Evolutionary conservation across 1,140 invertebrate species (phyloP), one percentile per base, ranked within the genome.

Genomic region (Lepidotrigona ventralis): DNA sequence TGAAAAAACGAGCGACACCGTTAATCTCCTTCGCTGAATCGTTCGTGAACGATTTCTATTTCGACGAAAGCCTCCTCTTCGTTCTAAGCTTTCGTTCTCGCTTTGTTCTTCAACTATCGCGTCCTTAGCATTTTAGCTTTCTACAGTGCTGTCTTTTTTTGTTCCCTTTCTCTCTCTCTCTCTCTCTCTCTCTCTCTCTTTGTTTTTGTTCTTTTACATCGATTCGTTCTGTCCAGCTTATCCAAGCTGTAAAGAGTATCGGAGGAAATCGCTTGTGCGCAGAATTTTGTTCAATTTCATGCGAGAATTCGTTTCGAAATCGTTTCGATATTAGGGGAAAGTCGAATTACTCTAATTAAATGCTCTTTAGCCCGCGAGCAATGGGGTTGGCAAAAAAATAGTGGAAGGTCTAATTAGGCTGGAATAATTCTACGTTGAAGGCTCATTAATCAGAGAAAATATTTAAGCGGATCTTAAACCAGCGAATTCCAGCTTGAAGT

Each of bases 61-160:
- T 9, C 46, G 68, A 78, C 39, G n/a, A 53, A 33, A 71, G 53
- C 21, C 29, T 74, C 63, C 63, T 64, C 26, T 64, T 64, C 51
- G 51, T 39, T 17, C 12, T 26, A 8, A 11, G 53, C 29, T 69
- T 71, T 1, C 51, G 51, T 78, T 60, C 58, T 68, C 64, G 75
- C 64, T 68, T n/a, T 78, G 23, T 79, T 79, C 79, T 66, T 21
- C 54, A 12, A 58, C 15, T 66, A 17, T 54, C 29, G 53, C 75
- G 4, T 46, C 5, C 15, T 53, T 29, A 54, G 19, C 51, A 17
- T 74, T 29, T 56, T 14, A 58, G 78, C 70, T 74, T 81, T 39
- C 72, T 21, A 33, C 70, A 6, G 0, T n/a, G 70, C 46, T 15
- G 19, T 63, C 29, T 60, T 64, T 19, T 17, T 14, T 21, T 53